phyloP scores from a whole-genome alignment of 1,140 invertebrate species.

The Tyrophagus putrescentiae region DNA sequence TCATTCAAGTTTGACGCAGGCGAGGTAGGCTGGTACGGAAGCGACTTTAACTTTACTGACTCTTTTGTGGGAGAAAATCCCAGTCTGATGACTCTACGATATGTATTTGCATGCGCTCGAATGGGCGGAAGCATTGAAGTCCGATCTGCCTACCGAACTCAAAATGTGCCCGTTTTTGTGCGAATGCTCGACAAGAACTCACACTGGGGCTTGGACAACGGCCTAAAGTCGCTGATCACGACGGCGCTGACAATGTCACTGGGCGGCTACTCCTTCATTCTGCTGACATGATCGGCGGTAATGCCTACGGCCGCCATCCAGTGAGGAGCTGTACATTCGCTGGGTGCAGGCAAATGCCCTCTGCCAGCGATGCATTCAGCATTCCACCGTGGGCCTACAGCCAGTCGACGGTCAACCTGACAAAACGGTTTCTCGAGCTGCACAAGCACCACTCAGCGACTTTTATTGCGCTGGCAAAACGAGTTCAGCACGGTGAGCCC shows the following conservation, averaged over 20 bases:
- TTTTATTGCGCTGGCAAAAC: too few species aligned
- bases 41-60: conserved; percentile 28
- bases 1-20: conserved; percentile 88
- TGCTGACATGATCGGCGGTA: conserved; percentile 85
- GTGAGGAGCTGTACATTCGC: conserved; percentile 66
- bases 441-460: too few species aligned
- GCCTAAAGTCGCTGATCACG: conserved; percentile 56
- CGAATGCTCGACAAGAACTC: conserved; percentile 74
- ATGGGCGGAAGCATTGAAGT: conserved; percentile 57
- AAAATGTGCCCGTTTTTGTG: conserved; percentile 59
- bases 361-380: too few species aligned
- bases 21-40: conserved; percentile 44
- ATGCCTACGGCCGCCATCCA: conserved; percentile 42
- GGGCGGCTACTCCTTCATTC: conserved; percentile 63
- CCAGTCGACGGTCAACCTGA: too few species aligned
- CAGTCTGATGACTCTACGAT: conserved; percentile 45
- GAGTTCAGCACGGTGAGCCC: too few species aligned
- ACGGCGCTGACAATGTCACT: conserved; percentile 49
- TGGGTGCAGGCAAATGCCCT: conserved; percentile 76
- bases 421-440: too few species aligned
- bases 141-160: conserved; percentile 48
- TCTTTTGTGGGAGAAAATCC: conserved; percentile 40
- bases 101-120: conserved; percentile 44
- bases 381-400: too few species aligned
- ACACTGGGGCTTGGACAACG: conserved; percentile 60